Base-by-base conservation (phyloP, 2,113 vertebrate genomes). In the Mungos mungo region DNA sequence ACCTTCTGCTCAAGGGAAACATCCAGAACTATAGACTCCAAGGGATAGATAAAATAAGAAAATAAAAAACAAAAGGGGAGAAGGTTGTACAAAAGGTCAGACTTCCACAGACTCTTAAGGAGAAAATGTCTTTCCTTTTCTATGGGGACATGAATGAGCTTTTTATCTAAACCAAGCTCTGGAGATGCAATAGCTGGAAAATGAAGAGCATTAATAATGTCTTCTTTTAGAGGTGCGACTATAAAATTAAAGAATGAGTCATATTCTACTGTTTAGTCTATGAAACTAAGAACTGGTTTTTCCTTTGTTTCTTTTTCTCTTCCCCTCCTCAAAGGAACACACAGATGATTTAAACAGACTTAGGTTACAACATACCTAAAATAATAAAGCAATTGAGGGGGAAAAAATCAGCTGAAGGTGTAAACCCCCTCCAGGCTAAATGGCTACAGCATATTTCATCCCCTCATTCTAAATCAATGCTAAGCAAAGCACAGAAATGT, bases 401-500 rank as follows among this genome's bases (percentile, higher is more conserved):
- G 84, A 1, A 38, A 77, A 89, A 97, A 98, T 98, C 98, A 98
- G 98, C 98, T 98, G 98, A 98, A 99, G 97, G 98, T 99, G 98
- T 99, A 99, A 98, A 98, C 86, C 97, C 95, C 96, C 98, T 98
- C 98, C 97, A 92, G 97, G 95, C 96, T 98, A 98, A 96, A 98
- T 90, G 98, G 98, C 98, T 98, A 85, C 95, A 98, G 98, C 96
- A 45, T 97, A 98, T 98, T 98, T 97, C 98, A 95, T 98, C 98
- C 95, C 92, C 98, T 99, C 98, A 98, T 98, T 99, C 98, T 98
- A 98, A 98, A 96, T 98, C 98, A 98, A 98, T 97, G 98, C 98
- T 98, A 98, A 99, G 98, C 98, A 98, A 99, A 98, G 99, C 98
- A 97, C 97, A 95, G 98, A 98, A 98, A 98, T 99, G 98, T 99